Evolutionary conservation across 92 coral and sea anemone genomes (phyloP).

Genomic region (Palythoa caribaeorum): DNA sequence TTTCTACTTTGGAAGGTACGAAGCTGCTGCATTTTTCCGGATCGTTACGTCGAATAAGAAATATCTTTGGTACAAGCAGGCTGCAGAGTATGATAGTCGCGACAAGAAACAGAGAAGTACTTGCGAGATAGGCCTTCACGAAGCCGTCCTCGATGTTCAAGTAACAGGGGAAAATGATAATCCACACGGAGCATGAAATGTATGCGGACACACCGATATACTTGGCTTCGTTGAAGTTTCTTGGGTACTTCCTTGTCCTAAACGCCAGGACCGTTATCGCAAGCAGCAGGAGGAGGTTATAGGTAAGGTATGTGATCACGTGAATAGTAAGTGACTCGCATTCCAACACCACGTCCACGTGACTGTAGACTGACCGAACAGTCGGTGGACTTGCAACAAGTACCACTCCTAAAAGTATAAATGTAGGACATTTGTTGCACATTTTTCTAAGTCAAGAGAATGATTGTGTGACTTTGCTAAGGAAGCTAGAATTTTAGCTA

Average conservation of each 20-base stretch:
- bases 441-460: too few species aligned
- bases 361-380: slow-evolving; percentile 57
- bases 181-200: slow-evolving; percentile 77
- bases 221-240: slow-evolving; percentile 38
- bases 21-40: too few species aligned
- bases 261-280: slow-evolving; percentile 80
- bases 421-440: not conserved
- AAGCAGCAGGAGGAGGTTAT: slow-evolving; percentile 71
- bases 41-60: slow-evolving; percentile 34
- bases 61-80: slow-evolving; percentile 44
- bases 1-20: too few species aligned
- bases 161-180: slow-evolving; percentile 59
- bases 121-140: not conserved
- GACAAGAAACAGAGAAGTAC: slow-evolving; percentile 18
- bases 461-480: too few species aligned
- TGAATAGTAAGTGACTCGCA: slow-evolving; percentile 61
- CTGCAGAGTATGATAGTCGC: slow-evolving; percentile 40
- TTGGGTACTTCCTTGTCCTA: slow-evolving; percentile 80
- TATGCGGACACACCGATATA: slow-evolving; percentile 86
- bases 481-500: too few species aligned
- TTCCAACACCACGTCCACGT: slow-evolving; percentile 64
- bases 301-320: slow-evolving; percentile 65
- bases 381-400: slow-evolving; percentile 65
- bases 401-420: slow-evolving; percentile 52
- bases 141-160: slow-evolving; percentile 36